Evolutionary conservation across 2,113 vertebrate genomes (phyloP).

Genomic region (Rhizomys pruinosus): DNA sequence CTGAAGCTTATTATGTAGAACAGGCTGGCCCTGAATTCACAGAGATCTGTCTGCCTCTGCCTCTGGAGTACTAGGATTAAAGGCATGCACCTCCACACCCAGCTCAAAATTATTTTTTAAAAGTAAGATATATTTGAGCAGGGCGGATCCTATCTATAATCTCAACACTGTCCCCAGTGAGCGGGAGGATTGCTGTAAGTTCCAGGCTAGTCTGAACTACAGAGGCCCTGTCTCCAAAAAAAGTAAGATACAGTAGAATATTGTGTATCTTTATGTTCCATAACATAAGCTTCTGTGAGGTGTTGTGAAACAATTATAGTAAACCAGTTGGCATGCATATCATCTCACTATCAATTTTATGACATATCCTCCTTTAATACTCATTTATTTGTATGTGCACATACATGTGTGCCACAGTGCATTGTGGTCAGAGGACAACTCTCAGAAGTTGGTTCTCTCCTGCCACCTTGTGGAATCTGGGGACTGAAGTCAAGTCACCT

Average conservation of each 20-base stretch:
- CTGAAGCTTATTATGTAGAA: no score
- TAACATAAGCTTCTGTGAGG: background rate
- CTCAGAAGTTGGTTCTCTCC: background rate
- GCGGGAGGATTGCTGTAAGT: background rate
- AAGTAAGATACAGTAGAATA: background rate
- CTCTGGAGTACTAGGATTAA: no score
- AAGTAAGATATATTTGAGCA: background rate
- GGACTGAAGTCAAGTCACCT: background rate
- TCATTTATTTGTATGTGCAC: background rate
- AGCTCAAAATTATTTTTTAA: background rate
- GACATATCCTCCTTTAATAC: slow-evolving; percentile 13
- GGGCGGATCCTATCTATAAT: no score
- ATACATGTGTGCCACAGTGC: background rate
- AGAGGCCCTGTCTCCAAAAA: background rate
- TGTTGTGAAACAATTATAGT: background rate
- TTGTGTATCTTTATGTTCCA: background rate
- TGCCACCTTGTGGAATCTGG: background rate
- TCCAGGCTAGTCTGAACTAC: background rate
- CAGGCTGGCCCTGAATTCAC: no score
- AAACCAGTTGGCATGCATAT: background rate
- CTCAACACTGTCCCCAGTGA: no score
- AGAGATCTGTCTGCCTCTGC: no score
- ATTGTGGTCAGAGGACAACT: background rate
- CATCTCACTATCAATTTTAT: background rate
- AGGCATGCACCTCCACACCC: no score